Base-by-base conservation (phyloP, 35 echinoderm and acorn worm genomes). In the Chiridota heheva region DNA sequence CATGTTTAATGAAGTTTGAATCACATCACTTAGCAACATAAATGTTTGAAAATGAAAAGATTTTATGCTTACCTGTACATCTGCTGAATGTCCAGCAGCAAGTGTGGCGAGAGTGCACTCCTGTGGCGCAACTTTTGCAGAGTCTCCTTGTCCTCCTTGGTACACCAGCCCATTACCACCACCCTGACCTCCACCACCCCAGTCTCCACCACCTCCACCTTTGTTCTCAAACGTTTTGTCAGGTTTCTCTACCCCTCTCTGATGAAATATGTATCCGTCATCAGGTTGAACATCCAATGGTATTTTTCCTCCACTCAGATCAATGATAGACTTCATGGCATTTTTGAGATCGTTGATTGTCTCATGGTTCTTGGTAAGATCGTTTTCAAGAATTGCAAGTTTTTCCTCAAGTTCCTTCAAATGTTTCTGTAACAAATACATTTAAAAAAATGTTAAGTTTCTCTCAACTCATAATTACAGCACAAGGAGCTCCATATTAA, bases 71-170 rank as follows among this genome's bases (percentile, higher is more conserved):
- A 97, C 93, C 93, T 97, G 83, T 3, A 97, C 51, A 72, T 97
- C 89, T 12, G 73, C 89, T 17, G 83, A 73, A 8, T 68, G 87
- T 5, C 93, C 93, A 88, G 72, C 88, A 17, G 85, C 88, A 13
- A 70, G 79, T 2, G 80, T 62, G 22, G 62, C 93, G 85, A 97
- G 91, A 18, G 79, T 76, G 58, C 93, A 97, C 48, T 97, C 93
- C 51, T 86, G 81, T 35, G 68, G 47, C 28, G 73, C 78, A 20
- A 97, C 81, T 43, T 88, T 64, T 0, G 89, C n/a, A n/a, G n/a
- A n/a, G n/a, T n/a, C n/a, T n/a, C 88, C 44, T 40, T 48, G 15
- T 63, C 84, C 18, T 75, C 81, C 15, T 34, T 59, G 30, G 48
- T 69, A 55, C 26, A n/a, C 24, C 30, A 66, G 8, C 39, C 41